Base-by-base conservation (phyloP, 2,888 invertebrate genomes). In the Noctua janthe region DNA sequence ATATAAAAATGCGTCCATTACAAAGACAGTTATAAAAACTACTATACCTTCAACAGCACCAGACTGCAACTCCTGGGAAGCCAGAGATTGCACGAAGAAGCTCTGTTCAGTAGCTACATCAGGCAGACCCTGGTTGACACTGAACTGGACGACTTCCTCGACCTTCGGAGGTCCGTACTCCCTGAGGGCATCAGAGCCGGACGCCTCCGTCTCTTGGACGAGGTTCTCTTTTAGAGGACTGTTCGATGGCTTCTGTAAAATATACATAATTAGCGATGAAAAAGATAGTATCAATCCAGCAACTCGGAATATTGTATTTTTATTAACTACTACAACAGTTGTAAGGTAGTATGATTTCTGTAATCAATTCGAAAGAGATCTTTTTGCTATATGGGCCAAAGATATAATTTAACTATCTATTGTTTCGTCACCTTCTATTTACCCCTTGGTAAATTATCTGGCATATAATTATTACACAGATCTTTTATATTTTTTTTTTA, bases 121-220 rank as follows among this genome's bases (percentile, higher is more conserved):
- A 17, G 96, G 97, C 0, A 96, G 90, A 0, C 91, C 93, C 77
- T 96, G 96, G 81, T 91, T 92, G 2, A 91, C 91, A 10, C 92
- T 84, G n/a, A 94, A 92, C 59, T 92, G 91, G n/a, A 84, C 59
- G 0, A 17, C 89, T 11, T 94, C 94, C 1, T 89, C 88, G 0
- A 92, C 92, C 66, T 96, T 96, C 11, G 97, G 97, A 13, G 97
- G 96, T 29, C 96, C 96, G 82, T 97, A 97, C 81, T 97, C 95
- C 78, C 95, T 95, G 29, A 97, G 96, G 73, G 96, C 95, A 74
- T 97, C 97, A 17, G 97, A 97, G 0, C 96, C 96, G 47, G 97
- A 97, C 4, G 96, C 95, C 78, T 96, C 96, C 0, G 96, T 95
- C 56, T 95, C 95, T 85, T 94, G 91, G 23, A 94, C 80, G n/a